Evolutionary conservation across 1,140 invertebrate species (phyloP).

Genomic region (Planococcus citri): DNA sequence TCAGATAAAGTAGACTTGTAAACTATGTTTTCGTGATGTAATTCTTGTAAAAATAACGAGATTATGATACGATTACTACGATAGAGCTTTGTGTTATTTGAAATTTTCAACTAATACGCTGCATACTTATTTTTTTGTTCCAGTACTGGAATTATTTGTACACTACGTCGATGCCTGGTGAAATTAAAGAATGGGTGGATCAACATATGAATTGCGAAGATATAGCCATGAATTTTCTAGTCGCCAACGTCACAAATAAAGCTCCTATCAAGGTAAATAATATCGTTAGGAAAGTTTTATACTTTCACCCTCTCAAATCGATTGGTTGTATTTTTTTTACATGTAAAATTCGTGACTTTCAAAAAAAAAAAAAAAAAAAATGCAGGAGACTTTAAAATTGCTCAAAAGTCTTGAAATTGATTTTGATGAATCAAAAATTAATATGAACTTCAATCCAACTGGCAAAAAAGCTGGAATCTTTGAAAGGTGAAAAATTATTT

Average conservation of each 20-base stretch:
- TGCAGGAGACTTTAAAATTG: not conserved
- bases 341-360: too few species aligned
- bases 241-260: constrained; percentile 81
- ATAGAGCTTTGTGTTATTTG: too few species aligned
- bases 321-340: not conserved
- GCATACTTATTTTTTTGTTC: not conserved
- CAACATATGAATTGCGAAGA: constrained; percentile 90
- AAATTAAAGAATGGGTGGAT: constrained; percentile 74
- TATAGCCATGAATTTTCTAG: constrained; percentile 88
- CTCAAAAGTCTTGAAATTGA: too few species aligned
- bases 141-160: constrained; percentile 80
- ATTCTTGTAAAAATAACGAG: too few species aligned
- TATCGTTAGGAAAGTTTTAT: not conserved
- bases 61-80: too few species aligned
- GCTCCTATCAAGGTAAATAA: constrained; percentile 73
- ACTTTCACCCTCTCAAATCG: not conserved
- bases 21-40: too few species aligned
- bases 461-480: too few species aligned
- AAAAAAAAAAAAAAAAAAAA: constrained; percentile 12
- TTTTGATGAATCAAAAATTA: too few species aligned
- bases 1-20: too few species aligned
- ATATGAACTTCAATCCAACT: too few species aligned
- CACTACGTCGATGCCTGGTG: constrained; percentile 63
- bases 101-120: too few species aligned
- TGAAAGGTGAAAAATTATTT: too few species aligned